Evolutionary conservation across 2,888 invertebrate species (phyloP).

Genomic region (Sphinx pinastri): DNA sequence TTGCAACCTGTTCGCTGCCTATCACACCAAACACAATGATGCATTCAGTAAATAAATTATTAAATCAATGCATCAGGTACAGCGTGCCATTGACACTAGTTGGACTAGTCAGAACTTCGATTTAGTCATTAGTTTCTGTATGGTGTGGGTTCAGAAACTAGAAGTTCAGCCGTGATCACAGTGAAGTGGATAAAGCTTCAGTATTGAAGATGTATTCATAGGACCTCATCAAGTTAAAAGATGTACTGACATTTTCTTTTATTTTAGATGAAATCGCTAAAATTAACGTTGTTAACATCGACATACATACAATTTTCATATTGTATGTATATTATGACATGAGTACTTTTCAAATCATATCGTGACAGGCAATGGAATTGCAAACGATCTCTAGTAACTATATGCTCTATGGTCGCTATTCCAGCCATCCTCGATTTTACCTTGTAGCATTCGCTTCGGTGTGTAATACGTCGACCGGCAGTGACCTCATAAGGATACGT

Average conservation of each 20-base stretch:
- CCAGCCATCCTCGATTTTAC: background rate
- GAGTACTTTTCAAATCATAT: too few relatives aligned
- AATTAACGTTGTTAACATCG: too few relatives aligned
- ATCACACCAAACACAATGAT: constrained; percentile 53
- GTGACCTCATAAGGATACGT: constrained; percentile 52
- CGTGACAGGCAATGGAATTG: background rate
- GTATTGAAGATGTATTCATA: too few relatives aligned
- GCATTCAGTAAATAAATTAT: background rate
- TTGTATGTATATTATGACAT: too few relatives aligned
- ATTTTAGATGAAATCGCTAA: too few relatives aligned
- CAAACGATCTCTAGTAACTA: background rate
- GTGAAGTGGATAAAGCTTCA: too few relatives aligned
- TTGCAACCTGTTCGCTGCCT: constrained; percentile 60
- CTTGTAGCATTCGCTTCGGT: constrained; percentile 42
- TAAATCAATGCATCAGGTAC: background rate
- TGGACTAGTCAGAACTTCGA: background rate
- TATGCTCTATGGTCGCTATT: background rate
- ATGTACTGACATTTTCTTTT: too few relatives aligned
- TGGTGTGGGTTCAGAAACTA: too few relatives aligned
- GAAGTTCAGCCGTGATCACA: too few relatives aligned
- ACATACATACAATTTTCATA: too few relatives aligned
- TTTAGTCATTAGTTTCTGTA: too few relatives aligned
- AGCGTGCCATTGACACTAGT: background rate
- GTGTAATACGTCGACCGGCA: constrained; percentile 47
- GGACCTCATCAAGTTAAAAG: too few relatives aligned